A percentile compares a stretch with the other conserved stretches of the same genome.
Conservation (phyloP, 2,113 vertebrate species). For the Fulica atra region DNA sequence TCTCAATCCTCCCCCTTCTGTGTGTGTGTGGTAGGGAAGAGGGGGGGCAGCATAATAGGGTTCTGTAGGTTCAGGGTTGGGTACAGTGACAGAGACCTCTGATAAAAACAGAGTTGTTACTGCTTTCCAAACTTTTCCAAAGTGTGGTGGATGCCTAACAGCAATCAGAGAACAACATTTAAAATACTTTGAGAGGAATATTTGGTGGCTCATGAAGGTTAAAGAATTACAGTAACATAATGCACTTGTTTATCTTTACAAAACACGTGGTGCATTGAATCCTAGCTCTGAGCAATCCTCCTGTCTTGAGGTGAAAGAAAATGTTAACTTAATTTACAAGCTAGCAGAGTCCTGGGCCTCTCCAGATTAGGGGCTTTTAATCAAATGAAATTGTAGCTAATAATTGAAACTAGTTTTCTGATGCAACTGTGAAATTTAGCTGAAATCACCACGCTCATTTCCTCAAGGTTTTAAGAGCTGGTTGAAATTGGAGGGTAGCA, state of each 20-base stretch:
- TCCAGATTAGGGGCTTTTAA: conserved; percentile 61
- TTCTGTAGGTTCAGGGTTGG: not conserved
- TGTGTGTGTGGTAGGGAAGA: not conserved
- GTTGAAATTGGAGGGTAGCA: conserved; percentile 18
- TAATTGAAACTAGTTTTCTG: conserved; percentile 57
- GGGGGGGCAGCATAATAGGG: not conserved
- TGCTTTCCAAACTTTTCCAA: not conserved
- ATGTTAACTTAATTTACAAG: conserved; percentile 64
- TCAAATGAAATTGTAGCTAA: conserved; percentile 56
- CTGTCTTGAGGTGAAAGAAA: conserved; percentile 60
- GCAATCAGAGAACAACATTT: not conserved
- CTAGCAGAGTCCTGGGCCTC: conserved; percentile 1
- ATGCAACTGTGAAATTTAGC: conserved; percentile 42
- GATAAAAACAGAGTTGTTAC: not conserved
- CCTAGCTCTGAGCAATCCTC: conserved; percentile 49
- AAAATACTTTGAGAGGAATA: conserved; percentile 38
- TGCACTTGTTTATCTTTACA: conserved; percentile 44
- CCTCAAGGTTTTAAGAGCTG: conserved; percentile 32
- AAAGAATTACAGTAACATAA: conserved; percentile 16
- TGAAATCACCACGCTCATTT: conserved; percentile 54
- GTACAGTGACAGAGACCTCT: not conserved
- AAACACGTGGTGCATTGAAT: conserved; percentile 41
- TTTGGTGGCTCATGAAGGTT: not conserved
- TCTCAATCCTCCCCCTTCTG: not conserved
- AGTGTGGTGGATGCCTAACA: not conserved